Conservation (phyloP, 2,113 vertebrate genomes). For the Steatornis caripensis region DNA sequence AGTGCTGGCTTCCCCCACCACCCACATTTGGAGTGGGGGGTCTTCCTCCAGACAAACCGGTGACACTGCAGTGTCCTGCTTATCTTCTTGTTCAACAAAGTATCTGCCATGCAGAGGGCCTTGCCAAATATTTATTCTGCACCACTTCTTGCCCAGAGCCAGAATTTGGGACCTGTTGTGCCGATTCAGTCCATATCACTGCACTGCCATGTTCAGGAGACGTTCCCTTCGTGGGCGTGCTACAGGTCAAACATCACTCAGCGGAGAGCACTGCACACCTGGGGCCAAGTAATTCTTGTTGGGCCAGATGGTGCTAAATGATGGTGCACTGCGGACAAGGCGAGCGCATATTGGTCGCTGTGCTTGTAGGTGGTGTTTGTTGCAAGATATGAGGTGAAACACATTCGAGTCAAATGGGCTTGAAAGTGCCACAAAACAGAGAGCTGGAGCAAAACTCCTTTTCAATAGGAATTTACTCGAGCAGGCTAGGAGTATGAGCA, state of each 20-base stretch:
- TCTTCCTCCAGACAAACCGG: neutral
- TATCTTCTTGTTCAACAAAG: neutral
- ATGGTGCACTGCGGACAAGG: neutral
- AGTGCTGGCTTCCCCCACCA: neutral
- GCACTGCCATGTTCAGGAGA: neutral
- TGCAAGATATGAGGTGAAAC: neutral
- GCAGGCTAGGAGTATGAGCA: neutral
- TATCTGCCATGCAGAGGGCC: neutral
- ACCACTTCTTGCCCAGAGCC: neutral
- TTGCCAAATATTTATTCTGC: neutral
- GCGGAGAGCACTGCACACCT: neutral
- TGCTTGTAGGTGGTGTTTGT: neutral
- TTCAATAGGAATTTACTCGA: neutral
- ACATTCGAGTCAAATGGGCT: neutral
- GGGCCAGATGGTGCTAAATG: neutral
- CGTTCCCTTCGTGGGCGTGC: fast-evolving
- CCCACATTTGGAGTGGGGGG: fast-evolving
- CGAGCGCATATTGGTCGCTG: neutral
- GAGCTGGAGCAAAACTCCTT: neutral
- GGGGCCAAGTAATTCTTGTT: neutral
- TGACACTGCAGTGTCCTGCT: neutral
- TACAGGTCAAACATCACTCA: neutral
- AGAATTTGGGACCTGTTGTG: neutral
- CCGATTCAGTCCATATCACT: neutral
- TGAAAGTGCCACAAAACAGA: neutral